A percentile compares a stretch with the other conserved stretches of the same genome.
phyloP scores from a whole-genome alignment of 1,140 invertebrate genomes.

The Ephestia elutella region DNA sequence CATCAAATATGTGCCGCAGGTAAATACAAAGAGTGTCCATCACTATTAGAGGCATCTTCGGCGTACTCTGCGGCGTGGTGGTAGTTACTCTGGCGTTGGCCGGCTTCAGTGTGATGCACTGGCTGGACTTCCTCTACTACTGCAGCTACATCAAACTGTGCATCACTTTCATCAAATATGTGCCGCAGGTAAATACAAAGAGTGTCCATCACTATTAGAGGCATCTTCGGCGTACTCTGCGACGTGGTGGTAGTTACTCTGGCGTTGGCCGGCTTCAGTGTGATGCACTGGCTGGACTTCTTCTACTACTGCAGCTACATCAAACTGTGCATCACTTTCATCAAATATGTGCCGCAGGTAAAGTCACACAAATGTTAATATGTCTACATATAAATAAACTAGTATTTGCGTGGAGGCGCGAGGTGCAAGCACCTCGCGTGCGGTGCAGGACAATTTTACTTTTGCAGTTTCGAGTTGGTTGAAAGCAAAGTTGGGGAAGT shows the following conservation, averaged over 20 bases:
- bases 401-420: too few species aligned
- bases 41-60: slow-evolving; percentile 81
- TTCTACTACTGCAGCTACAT: slow-evolving; percentile 97
- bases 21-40: slow-evolving; percentile 83
- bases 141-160: slow-evolving; percentile 97
- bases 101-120: slow-evolving; percentile 78
- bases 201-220: too few species aligned
- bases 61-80: slow-evolving; percentile 78
- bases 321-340: slow-evolving; percentile 95
- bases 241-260: slow-evolving; percentile 81
- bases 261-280: slow-evolving; percentile 76
- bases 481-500: too few species aligned
- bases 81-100: slow-evolving; percentile 81
- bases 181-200: slow-evolving; percentile 82
- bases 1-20: slow-evolving; percentile 97
- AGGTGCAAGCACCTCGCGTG: too few species aligned
- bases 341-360: slow-evolving; percentile 96
- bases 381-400: too few species aligned
- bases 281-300: slow-evolving; percentile 92
- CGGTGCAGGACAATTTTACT: too few species aligned
- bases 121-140: slow-evolving; percentile 94
- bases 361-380: too few species aligned
- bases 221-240: slow-evolving; percentile 79
- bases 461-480: too few species aligned
- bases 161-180: slow-evolving; percentile 98